Evolutionary conservation across 2,797 vertebrate species (phyloP), one percentile per base, ranked within the genome.

Genomic region (Euphonia xanthogaster): DNA sequence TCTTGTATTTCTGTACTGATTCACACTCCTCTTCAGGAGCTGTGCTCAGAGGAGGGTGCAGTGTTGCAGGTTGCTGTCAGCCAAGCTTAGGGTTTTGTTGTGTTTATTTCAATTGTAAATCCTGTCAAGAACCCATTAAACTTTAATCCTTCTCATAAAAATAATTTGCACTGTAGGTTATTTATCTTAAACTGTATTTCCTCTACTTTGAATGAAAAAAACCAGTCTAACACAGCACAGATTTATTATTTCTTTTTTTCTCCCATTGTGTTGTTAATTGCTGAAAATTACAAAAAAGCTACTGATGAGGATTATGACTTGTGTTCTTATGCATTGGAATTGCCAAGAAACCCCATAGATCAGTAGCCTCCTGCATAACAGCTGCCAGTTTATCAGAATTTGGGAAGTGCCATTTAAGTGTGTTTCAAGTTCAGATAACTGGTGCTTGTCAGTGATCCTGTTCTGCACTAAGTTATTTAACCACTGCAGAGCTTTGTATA

Each of bases 101-200:
- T 31, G 16, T 42, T 88, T 76, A 61, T 73, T 86, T 79, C 39
- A 50, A 10, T 6, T 37, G 9, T 12, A 68, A 42, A 35, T 37
- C 18, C 39, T 47, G 4, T 27, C 45, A 67, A 50, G 30, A 65
- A 61, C 58, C 39, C 17, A 7, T 14, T 65, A 42, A 63, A 57
- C 40, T 83, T 25, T 14, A 58, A 51, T 42, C 18, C 33, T 87
- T 81, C 44, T 35, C 37, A 22, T 61, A 30, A 30, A 19, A 30
- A 53, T 55, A 30, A 54, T 86, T 73, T 68, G 14, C 11, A 10
- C 7, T 0, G 0, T 23, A 47, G 7, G 6, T 62, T 76, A 7
- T 50, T 27, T 45, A 51, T 30, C 16, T 73, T 63, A 21, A 83
- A 33, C 3, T 39, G 14, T n/a, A 8, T 8, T 62, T 57, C 7